Evolutionary conservation across 2,113 vertebrate species (phyloP).

Genomic region (Narcine bancroftii): DNA sequence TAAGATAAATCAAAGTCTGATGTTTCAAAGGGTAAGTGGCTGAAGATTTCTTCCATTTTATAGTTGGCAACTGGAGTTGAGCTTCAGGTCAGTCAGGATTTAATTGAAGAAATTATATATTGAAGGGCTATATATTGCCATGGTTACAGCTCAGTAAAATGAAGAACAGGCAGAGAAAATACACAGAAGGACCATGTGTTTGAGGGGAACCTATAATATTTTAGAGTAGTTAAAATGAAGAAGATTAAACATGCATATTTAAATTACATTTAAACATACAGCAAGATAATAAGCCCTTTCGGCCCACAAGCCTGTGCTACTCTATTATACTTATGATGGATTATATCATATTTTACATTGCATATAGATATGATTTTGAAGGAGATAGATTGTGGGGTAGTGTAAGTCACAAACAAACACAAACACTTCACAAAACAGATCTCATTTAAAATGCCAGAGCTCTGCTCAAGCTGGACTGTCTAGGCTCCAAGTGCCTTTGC

Average conservation of each 20-base stretch:
- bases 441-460: no score
- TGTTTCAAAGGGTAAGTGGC: not conserved
- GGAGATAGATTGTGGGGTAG: no score
- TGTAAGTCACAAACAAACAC: no score
- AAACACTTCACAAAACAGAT: no score
- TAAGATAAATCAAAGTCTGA: not conserved
- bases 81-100: not conserved
- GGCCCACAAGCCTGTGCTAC: no score
- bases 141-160: not conserved
- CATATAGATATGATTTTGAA: no score
- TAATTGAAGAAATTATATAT: not conserved
- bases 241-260: not conserved
- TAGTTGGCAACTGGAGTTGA: not conserved
- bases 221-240: not conserved
- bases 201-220: not conserved
- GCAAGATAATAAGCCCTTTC: no score
- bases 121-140: not conserved
- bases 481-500: no score
- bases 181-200: not conserved
- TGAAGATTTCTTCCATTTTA: not conserved
- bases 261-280: no score
- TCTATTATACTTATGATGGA: no score
- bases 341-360: no score
- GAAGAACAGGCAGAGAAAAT: not conserved
- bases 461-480: no score